Evolutionary conservation across 2,797 vertebrate species (phyloP), one percentile per base, ranked within the genome.

Genomic region (Sebastes steindachneri): DNA sequence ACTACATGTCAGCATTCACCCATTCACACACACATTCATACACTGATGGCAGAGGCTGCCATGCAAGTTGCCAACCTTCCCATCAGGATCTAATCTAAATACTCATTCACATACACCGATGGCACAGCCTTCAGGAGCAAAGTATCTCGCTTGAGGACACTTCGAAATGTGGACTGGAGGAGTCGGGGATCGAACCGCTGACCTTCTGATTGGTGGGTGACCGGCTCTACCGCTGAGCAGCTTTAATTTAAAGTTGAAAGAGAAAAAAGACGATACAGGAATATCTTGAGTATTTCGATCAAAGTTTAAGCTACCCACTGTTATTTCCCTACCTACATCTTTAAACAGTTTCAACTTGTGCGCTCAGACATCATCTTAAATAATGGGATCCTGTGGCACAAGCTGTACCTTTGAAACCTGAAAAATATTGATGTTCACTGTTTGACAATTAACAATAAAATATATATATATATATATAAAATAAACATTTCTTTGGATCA

Each of bases 281-380:
- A 28, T 48, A 59, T 68, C 17, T 41, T 1, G 10, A 55, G 29
- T 41, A 48, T 53, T 73, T 14, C 33, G 28, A 74, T 80, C 64
- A 77, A 69, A 75, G 54, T 41, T 62, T 25, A 35, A 67, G 28
- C 59, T 53, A 33, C 25, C 17, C 33, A 25, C 63, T 55, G 41
- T 54, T 63, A 60, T 77, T 31, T 54, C 74, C 5, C 37, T 41
- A 6, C 5, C 37, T 15, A 41, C 37, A 41, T 41, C 37, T 41
- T 41, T 41, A 41, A 41, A 41, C 23, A 45, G 12, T 35, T 75
- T 53, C 21, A 19, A 62, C 29, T n/a, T 71, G 75, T 68, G 33
- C 15, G 2, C 11, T 48, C 62, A 53, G 29, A 63, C 62, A 59
- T 66, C 15, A 73, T 76, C 75, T 82, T 70, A 74, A 63, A 54